These are phyloP conservation scores for Sitobion miscanthi DNA, from an alignment of 1,140 invertebrate genomes.

Conservation along the genomic window DNA sequence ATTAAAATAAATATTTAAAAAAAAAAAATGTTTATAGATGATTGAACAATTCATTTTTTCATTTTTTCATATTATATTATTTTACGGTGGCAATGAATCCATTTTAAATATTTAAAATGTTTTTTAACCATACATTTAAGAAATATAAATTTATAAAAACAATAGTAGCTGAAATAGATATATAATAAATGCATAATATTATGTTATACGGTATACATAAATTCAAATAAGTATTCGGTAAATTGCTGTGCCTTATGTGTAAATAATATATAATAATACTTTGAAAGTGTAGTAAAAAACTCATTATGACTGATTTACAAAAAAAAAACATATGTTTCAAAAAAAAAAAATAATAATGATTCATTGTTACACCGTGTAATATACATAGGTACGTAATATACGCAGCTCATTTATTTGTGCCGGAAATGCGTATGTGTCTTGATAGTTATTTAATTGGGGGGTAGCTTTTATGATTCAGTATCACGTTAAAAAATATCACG, in stretches of 20 bases:
- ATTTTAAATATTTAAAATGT: neutral
- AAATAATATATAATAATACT: neutral
- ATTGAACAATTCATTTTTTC: neutral
- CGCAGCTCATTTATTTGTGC: constrained; percentile 10
- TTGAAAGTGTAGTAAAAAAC: neutral
- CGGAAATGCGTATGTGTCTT: constrained; percentile 48
- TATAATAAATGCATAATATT: neutral
- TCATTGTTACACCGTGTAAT: constrained; percentile 1
- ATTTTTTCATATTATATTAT: neutral
- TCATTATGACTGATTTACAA: neutral
- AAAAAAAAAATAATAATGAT: constrained; percentile 23
- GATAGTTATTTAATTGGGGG: constrained; percentile 51
- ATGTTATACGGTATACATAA: neutral
- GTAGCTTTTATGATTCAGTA: constrained; percentile 22
- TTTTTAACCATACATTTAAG: neutral
- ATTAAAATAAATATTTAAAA: neutral
- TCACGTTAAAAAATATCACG: constrained; percentile 33
- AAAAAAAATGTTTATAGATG: neutral
- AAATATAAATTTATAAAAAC: neutral
- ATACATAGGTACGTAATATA: neutral
- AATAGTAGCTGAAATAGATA: neutral
- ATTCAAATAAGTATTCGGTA: neutral
- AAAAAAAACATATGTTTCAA: constrained; percentile 15
- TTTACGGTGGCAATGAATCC: neutral
- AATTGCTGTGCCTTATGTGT: neutral